phyloP scores from a whole-genome alignment of 2,797 vertebrate species.

The Mallotus villosus region DNA sequence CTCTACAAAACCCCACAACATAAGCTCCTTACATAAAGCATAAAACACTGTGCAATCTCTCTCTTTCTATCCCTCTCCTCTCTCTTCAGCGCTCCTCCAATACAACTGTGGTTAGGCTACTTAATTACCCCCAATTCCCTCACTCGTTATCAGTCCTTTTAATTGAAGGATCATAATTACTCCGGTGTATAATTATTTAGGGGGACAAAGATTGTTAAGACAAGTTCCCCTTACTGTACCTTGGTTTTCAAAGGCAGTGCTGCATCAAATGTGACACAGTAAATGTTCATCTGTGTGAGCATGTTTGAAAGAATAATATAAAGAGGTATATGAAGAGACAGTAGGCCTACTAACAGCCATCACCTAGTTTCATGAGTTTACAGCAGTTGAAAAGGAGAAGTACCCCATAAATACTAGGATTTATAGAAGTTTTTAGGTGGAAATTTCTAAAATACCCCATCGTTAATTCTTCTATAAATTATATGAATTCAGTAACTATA shows the following conservation, averaged over 20 bases:
- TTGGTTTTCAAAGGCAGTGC: constrained; percentile 31
- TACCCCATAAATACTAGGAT: too few relatives aligned
- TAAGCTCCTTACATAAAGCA: constrained; percentile 76
- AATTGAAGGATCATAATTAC: constrained; percentile 2
- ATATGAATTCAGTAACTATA: too few relatives aligned
- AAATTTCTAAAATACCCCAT: too few relatives aligned
- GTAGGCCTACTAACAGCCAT: too few relatives aligned
- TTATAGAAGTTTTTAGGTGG: too few relatives aligned
- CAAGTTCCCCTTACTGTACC: constrained; percentile 28
- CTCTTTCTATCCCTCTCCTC: constrained; percentile 25
- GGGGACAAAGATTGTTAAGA: not conserved
- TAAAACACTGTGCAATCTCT: constrained; percentile 70
- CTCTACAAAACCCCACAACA: constrained; percentile 55
- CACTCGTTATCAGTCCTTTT: constrained; percentile 8
- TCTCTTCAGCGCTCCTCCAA: constrained; percentile 1
- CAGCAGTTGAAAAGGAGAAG: too few relatives aligned
- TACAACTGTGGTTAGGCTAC: constrained; percentile 17
- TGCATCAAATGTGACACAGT: constrained; percentile 27
- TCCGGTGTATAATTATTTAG: constrained; percentile 16
- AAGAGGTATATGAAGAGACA: not conserved
- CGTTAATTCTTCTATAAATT: too few relatives aligned
- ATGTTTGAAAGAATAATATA: not conserved
- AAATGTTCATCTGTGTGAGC: constrained; percentile 4
- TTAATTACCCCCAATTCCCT: constrained; percentile 24
- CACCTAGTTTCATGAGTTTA: too few relatives aligned